Conservation (phyloP, 2,888 invertebrate genomes). For the Drosophila meridiana region DNA sequence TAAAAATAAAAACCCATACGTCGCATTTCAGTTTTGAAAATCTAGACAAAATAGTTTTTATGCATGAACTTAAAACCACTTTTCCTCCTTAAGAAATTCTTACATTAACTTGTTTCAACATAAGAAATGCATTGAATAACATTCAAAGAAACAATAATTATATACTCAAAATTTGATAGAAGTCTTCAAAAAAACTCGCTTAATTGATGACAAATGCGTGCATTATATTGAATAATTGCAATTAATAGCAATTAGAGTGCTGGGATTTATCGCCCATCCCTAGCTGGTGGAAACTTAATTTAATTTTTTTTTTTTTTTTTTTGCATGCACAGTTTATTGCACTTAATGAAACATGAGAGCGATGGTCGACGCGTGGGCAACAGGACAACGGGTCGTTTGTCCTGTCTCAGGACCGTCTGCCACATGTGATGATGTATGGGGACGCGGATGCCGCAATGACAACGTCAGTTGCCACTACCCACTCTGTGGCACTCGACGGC, state of each 20-base stretch:
- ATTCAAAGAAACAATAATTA: background rate
- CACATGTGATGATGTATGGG: constrained; percentile 74
- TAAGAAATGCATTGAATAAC: background rate
- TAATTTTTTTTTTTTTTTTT: constrained; percentile 27
- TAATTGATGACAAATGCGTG: background rate
- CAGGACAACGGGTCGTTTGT: constrained; percentile 42
- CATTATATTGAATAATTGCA: background rate
- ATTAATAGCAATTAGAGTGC: background rate
- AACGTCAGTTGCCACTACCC: constrained; percentile 49
- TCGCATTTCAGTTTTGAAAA: too few species aligned
- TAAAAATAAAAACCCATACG: background rate
- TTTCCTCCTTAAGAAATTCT: too few species aligned
- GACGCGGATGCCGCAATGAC: constrained; percentile 53
- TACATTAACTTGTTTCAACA: background rate
- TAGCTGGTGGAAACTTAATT: constrained; percentile 60
- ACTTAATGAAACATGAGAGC: constrained; percentile 74
- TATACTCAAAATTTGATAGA: background rate
- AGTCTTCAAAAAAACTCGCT: too few species aligned
- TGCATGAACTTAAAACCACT: too few species aligned
- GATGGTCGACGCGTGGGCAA: constrained; percentile 33
- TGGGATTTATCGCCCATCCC: constrained; percentile 36
- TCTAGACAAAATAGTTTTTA: too few species aligned
- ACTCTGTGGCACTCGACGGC: constrained; percentile 3
- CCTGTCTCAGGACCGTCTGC: constrained; percentile 68
- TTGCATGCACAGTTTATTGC: constrained; percentile 72